Evolutionary conservation across 2,797 vertebrate species (phyloP).

Genomic region (Lophotriccus pileatus): DNA sequence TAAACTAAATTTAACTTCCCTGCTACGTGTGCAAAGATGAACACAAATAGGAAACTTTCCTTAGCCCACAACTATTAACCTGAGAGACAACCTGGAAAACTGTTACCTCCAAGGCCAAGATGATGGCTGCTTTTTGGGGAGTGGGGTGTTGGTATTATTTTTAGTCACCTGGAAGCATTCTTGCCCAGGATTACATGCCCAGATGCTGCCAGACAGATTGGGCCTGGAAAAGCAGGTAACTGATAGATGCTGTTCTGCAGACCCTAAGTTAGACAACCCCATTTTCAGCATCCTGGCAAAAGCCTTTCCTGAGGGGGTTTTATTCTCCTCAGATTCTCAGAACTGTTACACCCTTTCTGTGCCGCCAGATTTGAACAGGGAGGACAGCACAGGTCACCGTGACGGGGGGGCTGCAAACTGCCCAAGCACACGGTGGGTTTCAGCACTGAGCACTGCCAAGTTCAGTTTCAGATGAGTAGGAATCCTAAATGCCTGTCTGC

Average conservation of each 20-base stretch:
- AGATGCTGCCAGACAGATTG: not conserved
- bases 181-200: not conserved
- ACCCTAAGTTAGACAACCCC: not conserved
- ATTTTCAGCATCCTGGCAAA: not conserved
- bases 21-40: not conserved
- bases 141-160: not conserved
- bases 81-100: not conserved
- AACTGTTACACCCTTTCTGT: not conserved
- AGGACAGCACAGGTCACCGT: slow-evolving; percentile 34
- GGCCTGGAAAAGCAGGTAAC: not conserved
- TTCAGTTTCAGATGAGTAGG: not conserved
- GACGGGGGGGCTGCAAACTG: not conserved
- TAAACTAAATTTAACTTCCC: not conserved
- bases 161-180: not conserved
- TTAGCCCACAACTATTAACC: not conserved
- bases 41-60: not conserved
- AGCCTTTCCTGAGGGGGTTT: not conserved
- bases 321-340: not conserved
- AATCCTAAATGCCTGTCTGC: not conserved
- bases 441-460: not conserved
- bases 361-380: slow-evolving; percentile 3
- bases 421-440: slow-evolving; percentile 7
- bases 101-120: not conserved
- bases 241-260: not conserved
- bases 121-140: not conserved